A percentile compares a stretch with the other conserved stretches of the same genome.
phyloP scores from a whole-genome alignment of 1,140 invertebrate genomes.

The Vanessa atalanta region DNA sequence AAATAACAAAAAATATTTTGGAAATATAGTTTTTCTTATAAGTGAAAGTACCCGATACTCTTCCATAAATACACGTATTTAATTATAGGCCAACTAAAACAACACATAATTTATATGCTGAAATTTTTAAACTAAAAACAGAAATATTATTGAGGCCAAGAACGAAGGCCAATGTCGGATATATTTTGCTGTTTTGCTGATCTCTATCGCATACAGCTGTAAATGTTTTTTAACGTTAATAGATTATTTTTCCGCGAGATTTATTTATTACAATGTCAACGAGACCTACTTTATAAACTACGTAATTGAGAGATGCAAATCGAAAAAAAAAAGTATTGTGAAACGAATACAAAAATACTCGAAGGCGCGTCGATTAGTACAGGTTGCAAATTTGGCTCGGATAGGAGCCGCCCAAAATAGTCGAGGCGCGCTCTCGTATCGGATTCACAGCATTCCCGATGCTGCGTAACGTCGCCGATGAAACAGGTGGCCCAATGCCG shows the following conservation, averaged over 20 bases:
- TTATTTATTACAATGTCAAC: constrained; percentile 39
- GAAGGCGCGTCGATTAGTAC: constrained; percentile 70
- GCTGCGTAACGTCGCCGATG: constrained; percentile 46
- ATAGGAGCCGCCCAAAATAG: constrained; percentile 70
- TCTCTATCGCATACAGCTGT: constrained; percentile 36
- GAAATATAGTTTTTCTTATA: no score
- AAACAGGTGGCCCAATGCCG: constrained; percentile 41
- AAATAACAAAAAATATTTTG: no score
- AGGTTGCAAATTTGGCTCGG: constrained; percentile 78
- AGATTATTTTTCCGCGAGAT: constrained; percentile 24
- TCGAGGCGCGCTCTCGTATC: constrained; percentile 63
- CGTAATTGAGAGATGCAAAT: constrained; percentile 36
- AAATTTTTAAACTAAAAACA: constrained; percentile 31
- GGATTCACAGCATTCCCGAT: constrained; percentile 70
- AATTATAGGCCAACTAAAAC: no score
- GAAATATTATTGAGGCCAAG: constrained; percentile 51
- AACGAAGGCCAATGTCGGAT: constrained; percentile 72
- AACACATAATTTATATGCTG: not conserved
- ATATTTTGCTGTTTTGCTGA: constrained; percentile 52
- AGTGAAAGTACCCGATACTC: no score
- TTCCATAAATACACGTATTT: no score
- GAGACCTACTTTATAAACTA: constrained; percentile 23
- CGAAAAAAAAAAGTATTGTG: constrained; percentile 64
- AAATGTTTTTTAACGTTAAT: not conserved
- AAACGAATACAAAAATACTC: constrained; percentile 75